A percentile compares a stretch with the other conserved stretches of the same genome.
Conservation (phyloP, 2,113 vertebrate genomes). For the Martes martes region DNA sequence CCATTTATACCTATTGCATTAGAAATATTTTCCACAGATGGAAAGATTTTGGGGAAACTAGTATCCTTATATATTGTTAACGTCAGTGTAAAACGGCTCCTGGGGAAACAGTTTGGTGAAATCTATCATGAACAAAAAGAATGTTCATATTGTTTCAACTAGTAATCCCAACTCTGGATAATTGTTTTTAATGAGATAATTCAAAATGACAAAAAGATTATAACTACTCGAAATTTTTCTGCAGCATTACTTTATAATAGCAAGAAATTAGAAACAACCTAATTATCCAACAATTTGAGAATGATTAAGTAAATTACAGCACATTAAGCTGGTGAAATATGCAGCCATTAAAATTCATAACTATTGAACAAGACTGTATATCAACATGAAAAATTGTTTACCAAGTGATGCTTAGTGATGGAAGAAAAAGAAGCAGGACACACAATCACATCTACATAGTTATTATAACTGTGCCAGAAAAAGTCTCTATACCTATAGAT, state of each 20-base stretch:
- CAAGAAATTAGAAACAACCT: constrained; percentile 29
- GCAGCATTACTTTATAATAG: constrained; percentile 29
- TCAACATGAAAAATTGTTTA: constrained; percentile 44
- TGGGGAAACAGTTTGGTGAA: constrained; percentile 4
- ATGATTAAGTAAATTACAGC: constrained; percentile 50
- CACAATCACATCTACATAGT: constrained; percentile 29
- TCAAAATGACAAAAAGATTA: constrained; percentile 47
- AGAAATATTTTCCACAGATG: constrained; percentile 6
- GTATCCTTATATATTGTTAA: neutral
- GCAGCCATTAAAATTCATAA: constrained; percentile 47
- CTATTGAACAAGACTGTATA: constrained; percentile 2
- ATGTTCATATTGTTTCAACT: constrained; percentile 34
- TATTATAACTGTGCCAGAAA: constrained; percentile 19
- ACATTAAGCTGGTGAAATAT: constrained; percentile 51
- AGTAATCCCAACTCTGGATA: neutral
- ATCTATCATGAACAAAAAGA: neutral
- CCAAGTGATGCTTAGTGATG: neutral
- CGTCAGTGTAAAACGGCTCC: neutral
- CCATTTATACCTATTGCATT: neutral
- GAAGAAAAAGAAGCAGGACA: neutral
- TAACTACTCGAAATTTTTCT: constrained; percentile 19
- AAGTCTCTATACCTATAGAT: constrained; percentile 6
- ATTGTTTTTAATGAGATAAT: constrained; percentile 60
- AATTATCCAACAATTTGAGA: constrained; percentile 46
- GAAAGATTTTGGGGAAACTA: neutral